Conservation (phyloP, 2,797 vertebrate species). For the Esox lucius region DNA sequence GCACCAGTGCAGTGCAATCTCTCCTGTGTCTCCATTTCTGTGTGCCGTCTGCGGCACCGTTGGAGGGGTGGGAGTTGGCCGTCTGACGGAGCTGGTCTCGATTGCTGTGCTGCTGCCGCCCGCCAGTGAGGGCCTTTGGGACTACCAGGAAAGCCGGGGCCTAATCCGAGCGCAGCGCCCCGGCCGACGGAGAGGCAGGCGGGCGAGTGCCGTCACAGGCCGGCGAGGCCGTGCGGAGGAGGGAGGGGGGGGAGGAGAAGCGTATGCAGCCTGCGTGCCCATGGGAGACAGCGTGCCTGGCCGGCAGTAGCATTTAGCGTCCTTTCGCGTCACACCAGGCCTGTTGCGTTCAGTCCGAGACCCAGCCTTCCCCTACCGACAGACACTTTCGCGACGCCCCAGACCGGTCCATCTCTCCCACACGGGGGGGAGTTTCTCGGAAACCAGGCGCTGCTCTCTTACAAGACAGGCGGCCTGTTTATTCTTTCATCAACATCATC, state of each 20-base stretch:
- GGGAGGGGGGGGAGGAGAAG: conserved; percentile 65
- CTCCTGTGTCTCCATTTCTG: conserved; percentile 45
- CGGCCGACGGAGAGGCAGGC: conserved; percentile 50
- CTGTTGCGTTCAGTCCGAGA: not conserved
- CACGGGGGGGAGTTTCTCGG: conserved; percentile 41
- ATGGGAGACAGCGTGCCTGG: conserved; percentile 81
- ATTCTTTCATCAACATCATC: conserved; percentile 6
- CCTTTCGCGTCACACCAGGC: conserved; percentile 44
- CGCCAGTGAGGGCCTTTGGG: conserved; percentile 62
- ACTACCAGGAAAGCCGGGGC: conserved; percentile 77
- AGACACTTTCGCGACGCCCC: conserved; percentile 19
- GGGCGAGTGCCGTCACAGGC: conserved; percentile 51
- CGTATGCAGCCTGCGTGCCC: conserved; percentile 72
- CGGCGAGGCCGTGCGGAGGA: conserved; percentile 53
- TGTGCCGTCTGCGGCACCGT: conserved; percentile 55
- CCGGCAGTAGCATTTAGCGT: conserved; percentile 58
- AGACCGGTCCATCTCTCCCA: conserved; percentile 1
- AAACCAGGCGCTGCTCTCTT: conserved; percentile 32
- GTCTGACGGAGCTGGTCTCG: conserved; percentile 69
- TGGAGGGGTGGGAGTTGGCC: conserved; percentile 66
- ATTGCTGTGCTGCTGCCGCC: conserved; percentile 51
- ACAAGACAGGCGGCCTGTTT: conserved; percentile 32
- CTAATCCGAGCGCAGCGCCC: conserved; percentile 62
- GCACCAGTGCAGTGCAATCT: conserved; percentile 49
- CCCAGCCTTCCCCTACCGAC: conserved; percentile 39